Conservation (phyloP, 1,140 invertebrate genomes). For the Theocolax elegans region DNA sequence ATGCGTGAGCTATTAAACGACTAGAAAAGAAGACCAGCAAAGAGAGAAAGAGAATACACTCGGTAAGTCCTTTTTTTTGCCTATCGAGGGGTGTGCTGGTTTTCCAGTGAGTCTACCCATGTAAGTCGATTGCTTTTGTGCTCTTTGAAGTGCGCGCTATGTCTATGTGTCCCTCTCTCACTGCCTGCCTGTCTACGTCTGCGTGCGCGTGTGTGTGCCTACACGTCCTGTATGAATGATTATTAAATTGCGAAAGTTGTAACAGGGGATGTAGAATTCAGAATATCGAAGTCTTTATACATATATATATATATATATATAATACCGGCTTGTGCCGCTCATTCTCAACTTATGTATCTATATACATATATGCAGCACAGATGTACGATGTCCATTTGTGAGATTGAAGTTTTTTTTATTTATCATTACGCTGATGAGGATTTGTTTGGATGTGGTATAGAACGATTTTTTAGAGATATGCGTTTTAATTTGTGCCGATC, state of each 20-base stretch:
- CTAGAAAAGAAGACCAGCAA: background rate
- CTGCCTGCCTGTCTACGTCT: no score
- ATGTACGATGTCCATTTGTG: conserved; percentile 1
- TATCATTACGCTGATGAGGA: no score
- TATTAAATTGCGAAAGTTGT: conserved; percentile 33
- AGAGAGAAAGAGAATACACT: background rate
- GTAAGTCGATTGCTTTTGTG: conserved; percentile 40
- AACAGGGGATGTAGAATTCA: no score
- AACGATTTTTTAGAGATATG: no score
- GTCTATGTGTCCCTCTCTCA: background rate
- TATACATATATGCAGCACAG: no score
- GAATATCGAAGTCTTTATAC: no score
- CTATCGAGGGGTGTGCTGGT: background rate
- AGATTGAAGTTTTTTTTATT: background rate
- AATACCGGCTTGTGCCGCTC: no score
- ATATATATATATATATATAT: no score
- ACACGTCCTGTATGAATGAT: background rate
- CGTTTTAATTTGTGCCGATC: no score
- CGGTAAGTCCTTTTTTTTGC: conserved; percentile 21
- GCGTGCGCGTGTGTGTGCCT: no score
- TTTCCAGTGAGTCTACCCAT: background rate
- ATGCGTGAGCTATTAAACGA: conserved; percentile 17
- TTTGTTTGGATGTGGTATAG: no score
- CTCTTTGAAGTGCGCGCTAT: conserved; percentile 25
- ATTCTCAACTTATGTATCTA: no score